Evolutionary conservation across 2,797 vertebrate genomes (phyloP).

Genomic region (Phyllotis vaccarum): DNA sequence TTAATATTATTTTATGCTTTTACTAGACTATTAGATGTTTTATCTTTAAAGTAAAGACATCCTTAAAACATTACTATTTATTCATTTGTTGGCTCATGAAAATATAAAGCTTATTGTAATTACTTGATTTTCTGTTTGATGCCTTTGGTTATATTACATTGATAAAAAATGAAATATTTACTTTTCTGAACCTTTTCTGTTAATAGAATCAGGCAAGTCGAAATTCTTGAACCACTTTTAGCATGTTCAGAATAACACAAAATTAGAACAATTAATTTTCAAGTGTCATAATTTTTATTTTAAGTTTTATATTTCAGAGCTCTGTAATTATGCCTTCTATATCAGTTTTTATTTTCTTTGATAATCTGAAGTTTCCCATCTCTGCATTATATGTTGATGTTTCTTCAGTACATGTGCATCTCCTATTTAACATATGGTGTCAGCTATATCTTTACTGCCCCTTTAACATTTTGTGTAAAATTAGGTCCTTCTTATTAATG

Average conservation of each 20-base stretch:
- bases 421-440: neutral
- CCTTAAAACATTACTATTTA: neutral
- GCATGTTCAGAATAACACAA: neutral
- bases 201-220: neutral
- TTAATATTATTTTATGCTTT: neutral
- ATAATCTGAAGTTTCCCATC: neutral
- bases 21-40: neutral
- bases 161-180: slow-evolving; percentile 9
- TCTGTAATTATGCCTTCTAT: neutral
- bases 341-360: neutral
- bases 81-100: neutral
- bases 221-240: neutral
- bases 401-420: neutral
- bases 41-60: neutral
- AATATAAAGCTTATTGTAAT: neutral
- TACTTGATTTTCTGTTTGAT: neutral
- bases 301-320: neutral
- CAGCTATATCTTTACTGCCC: neutral
- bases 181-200: slow-evolving; percentile 2
- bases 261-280: neutral
- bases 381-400: neutral
- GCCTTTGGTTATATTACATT: neutral
- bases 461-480: neutral
- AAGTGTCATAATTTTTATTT: neutral
- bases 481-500: neutral